Conservation (phyloP, 2,113 vertebrate genomes). For the Oriolus oriolus region DNA sequence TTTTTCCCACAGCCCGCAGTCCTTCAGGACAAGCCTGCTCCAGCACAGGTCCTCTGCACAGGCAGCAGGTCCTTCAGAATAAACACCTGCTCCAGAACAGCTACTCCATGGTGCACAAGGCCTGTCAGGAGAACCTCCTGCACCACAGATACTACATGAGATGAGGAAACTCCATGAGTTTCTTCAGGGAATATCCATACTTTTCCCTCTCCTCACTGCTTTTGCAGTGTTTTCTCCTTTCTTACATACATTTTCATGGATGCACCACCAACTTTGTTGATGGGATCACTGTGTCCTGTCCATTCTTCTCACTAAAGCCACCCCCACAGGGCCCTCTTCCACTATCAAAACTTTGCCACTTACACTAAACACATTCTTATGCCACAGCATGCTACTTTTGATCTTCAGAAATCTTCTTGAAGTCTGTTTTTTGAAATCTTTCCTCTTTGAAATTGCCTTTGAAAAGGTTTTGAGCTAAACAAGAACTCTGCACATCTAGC, state of each 20-base stretch:
- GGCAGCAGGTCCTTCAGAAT: not conserved
- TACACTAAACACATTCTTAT: not conserved
- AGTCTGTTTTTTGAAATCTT: not conserved
- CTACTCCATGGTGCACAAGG: not conserved
- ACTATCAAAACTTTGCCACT: not conserved
- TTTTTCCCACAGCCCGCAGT: not conserved
- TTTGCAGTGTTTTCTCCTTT: not conserved
- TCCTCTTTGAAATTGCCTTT: not conserved
- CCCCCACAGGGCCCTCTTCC: accelerated
- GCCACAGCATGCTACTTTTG: not conserved
- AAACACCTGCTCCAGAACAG: not conserved
- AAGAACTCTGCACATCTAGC: not conserved
- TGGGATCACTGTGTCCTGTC: not conserved
- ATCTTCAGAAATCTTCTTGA: not conserved
- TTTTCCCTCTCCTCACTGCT: not conserved
- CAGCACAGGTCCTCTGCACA: not conserved
- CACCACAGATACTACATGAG: not conserved
- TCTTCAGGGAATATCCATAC: not conserved
- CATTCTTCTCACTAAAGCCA: not conserved
- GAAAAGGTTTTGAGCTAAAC: not conserved
- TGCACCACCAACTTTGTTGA: not conserved
- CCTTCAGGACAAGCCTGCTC: not conserved
- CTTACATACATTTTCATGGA: not conserved
- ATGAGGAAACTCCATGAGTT: not conserved
- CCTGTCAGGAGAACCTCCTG: not conserved